Evolutionary conservation across 2,113 vertebrate species (phyloP).

Genomic region (Arizona elegans): DNA sequence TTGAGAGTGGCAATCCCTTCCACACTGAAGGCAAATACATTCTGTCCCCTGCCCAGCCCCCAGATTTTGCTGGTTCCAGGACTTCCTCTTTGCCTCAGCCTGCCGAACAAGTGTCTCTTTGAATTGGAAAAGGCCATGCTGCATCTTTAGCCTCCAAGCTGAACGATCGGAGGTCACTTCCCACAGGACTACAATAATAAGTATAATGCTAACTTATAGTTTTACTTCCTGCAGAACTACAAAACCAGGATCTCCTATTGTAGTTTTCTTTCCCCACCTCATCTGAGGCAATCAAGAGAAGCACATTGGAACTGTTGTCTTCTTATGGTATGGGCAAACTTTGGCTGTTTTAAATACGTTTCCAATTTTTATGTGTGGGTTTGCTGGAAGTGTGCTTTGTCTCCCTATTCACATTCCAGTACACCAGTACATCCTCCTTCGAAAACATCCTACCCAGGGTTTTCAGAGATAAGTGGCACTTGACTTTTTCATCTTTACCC

Average conservation of each 20-base stretch:
- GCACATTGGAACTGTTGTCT: background rate
- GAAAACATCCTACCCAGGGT: background rate
- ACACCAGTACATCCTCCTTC: background rate
- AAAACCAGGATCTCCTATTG: background rate
- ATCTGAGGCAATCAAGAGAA: background rate
- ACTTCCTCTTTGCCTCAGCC: too few species aligned
- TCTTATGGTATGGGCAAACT: background rate
- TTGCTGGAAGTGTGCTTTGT: background rate
- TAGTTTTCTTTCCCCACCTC: background rate
- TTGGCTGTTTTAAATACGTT: background rate
- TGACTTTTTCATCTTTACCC: background rate
- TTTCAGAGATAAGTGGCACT: background rate
- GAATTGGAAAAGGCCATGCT: too few species aligned
- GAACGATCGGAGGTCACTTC: background rate
- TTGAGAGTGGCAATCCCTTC: too few species aligned
- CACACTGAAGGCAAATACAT: too few species aligned
- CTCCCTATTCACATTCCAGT: background rate
- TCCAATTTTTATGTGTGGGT: background rate
- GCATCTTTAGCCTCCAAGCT: too few species aligned
- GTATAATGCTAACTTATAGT: background rate
- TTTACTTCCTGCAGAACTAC: background rate
- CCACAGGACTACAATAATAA: background rate
- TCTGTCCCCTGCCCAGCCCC: too few species aligned
- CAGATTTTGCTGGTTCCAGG: too few species aligned
- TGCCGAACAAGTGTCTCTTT: too few species aligned